phyloP scores from a whole-genome alignment of 2,797 vertebrate species.

The Rhinoraja longicauda region DNA sequence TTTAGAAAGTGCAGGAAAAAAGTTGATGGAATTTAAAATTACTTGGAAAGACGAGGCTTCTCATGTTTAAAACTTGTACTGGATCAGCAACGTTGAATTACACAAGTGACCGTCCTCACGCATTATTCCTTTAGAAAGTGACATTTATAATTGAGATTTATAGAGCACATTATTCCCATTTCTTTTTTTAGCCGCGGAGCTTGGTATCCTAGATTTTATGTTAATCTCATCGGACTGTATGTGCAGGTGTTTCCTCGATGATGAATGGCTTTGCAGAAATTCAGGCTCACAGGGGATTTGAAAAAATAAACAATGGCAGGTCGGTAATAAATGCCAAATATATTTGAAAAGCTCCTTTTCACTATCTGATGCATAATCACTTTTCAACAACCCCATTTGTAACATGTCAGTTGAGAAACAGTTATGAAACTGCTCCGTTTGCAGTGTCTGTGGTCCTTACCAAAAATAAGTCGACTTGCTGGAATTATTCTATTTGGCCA shows the following conservation, averaged over 20 bases:
- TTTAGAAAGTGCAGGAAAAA: not conserved
- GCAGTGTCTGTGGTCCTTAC: too few species aligned
- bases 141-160: not conserved
- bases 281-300: not conserved
- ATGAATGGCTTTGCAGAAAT: not conserved
- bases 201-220: not conserved
- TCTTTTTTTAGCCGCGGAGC: slow-evolving; percentile 4
- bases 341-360: not conserved
- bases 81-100: not conserved
- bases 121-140: not conserved
- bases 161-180: not conserved
- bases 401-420: not conserved
- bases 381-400: not conserved
- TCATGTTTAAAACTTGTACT: not conserved
- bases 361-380: not conserved
- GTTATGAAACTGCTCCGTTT: not conserved
- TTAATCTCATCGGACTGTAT: not conserved
- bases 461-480: not conserved
- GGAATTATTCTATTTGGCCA: not conserved
- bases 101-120: not conserved
- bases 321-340: not conserved
- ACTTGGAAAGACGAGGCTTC: not conserved
- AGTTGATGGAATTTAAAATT: not conserved
- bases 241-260: not conserved
- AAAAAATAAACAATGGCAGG: not conserved